Evolutionary conservation across 2,113 vertebrate species (phyloP).

Genomic region (Ornithorhynchus anatinus): DNA sequence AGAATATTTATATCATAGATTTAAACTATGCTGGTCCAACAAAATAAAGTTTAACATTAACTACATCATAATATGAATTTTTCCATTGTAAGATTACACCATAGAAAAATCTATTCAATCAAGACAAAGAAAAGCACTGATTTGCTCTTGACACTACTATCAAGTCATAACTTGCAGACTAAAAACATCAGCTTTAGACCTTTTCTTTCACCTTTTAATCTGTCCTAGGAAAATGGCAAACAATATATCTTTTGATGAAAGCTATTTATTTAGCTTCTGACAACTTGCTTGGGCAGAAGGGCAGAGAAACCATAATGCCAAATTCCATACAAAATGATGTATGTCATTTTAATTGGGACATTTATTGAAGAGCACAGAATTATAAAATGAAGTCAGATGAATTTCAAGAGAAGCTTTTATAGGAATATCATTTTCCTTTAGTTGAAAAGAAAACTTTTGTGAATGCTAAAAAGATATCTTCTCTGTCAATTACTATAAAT

Average conservation of each 20-base stretch:
- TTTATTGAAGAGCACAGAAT: slow-evolving; percentile 19
- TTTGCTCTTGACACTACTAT: slow-evolving; percentile 43
- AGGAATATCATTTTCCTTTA: slow-evolving; percentile 18
- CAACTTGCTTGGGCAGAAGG: slow-evolving; percentile 43
- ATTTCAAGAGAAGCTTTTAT: slow-evolving; percentile 25
- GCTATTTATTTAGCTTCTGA: slow-evolving; percentile 42
- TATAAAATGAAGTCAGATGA: slow-evolving; percentile 22
- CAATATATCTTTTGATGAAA: slow-evolving; percentile 35
- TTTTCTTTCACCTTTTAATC: slow-evolving; percentile 3
- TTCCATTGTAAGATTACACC: slow-evolving; percentile 26
- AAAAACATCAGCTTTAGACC: slow-evolving; percentile 37
- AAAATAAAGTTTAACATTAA: neutral
- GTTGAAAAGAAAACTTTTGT: slow-evolving; percentile 24
- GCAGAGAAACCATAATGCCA: slow-evolving; percentile 28
- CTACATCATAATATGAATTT: slow-evolving; percentile 12
- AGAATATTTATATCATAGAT: no score
- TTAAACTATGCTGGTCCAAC: no score
- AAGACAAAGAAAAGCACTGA: slow-evolving; percentile 34
- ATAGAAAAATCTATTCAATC: slow-evolving; percentile 34
- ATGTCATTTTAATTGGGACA: slow-evolving; percentile 32
- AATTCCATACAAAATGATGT: neutral
- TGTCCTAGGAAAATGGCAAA: slow-evolving; percentile 42
- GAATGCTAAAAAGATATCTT: slow-evolving; percentile 40
- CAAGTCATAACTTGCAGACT: slow-evolving; percentile 37
- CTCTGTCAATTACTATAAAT: slow-evolving; percentile 55